Conservation (phyloP, 1,140 invertebrate genomes). For the Agrypnia vestita region DNA sequence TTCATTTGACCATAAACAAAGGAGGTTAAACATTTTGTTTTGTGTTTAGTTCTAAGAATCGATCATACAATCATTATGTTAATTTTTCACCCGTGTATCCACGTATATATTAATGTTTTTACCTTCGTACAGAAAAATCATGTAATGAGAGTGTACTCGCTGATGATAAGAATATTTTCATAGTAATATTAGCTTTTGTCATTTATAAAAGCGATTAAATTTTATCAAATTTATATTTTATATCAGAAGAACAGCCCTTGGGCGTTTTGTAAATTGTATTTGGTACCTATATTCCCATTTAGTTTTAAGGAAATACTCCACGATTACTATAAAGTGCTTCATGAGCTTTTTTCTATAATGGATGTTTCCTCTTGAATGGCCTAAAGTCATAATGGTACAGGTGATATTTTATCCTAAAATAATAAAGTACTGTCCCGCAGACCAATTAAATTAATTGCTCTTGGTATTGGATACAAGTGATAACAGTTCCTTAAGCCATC, state of each 20-base stretch:
- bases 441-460: too few species aligned
- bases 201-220: neutral
- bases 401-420: too few species aligned
- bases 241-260: neutral
- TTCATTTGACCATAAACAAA: neutral
- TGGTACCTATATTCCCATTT: conserved; percentile 27
- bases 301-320: conserved; percentile 19
- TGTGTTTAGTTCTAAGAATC: conserved; percentile 19
- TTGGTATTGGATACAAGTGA: too few species aligned
- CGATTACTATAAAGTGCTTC: neutral
- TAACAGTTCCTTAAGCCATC: too few species aligned
- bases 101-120: conserved; percentile 16
- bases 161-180: conserved; percentile 9
- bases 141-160: conserved; percentile 4
- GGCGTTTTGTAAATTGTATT: conserved; percentile 44
- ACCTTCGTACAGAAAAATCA: neutral
- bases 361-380: too few species aligned
- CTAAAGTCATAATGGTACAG: too few species aligned
- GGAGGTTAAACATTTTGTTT: conserved; percentile 11
- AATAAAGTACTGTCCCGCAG: too few species aligned
- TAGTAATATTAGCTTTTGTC: conserved; percentile 11
- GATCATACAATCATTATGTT: conserved; percentile 27
- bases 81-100: conserved; percentile 24
- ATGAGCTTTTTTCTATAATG: neutral
- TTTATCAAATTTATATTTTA: conserved; percentile 20